phyloP scores from a whole-genome alignment of 2,113 vertebrate species.

The Mandrillus leucophaeus region DNA sequence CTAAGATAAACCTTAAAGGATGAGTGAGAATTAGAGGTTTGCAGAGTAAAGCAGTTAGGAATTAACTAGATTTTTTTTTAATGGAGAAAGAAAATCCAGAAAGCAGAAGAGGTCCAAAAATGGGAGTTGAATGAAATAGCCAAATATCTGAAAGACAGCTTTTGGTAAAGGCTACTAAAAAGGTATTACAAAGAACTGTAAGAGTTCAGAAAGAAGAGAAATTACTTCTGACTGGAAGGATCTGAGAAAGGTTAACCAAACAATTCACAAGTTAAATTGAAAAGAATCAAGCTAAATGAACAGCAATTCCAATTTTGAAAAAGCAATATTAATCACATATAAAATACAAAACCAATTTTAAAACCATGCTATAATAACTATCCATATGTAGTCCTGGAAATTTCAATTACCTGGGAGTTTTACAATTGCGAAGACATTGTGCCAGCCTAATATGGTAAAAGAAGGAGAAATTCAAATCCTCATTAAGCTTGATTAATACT shows the following conservation, averaged over 20 bases:
- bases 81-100: neutral
- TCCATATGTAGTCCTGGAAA: neutral
- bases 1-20: neutral
- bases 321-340: neutral
- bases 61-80: neutral
- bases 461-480: conserved; percentile 11
- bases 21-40: neutral
- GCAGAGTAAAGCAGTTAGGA: neutral
- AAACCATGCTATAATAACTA: neutral
- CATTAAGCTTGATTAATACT: neutral
- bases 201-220: neutral
- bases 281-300: neutral
- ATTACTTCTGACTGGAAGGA: neutral
- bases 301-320: neutral
- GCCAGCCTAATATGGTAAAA: neutral
- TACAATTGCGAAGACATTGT: neutral
- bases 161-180: neutral
- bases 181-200: neutral
- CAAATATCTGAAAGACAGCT: neutral
- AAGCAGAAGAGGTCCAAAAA: neutral
- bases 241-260: neutral
- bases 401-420: neutral
- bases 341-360: neutral
- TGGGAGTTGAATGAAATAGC: neutral
- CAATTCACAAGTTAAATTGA: neutral